Conservation (phyloP, 2,888 invertebrate genomes). For the Oeneis ivallda region DNA sequence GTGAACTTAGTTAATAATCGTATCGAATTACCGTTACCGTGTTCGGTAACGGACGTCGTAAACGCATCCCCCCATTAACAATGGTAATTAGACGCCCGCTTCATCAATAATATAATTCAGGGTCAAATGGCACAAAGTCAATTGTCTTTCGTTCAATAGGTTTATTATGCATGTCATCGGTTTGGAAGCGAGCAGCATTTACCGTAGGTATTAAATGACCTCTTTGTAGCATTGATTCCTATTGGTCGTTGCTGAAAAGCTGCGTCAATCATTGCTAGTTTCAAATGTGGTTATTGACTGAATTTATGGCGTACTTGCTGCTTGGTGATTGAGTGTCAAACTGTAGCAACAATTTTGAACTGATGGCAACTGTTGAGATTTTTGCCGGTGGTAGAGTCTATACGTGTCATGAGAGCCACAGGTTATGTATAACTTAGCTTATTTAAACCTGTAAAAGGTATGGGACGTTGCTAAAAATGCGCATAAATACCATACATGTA, state of each 20-base stretch:
- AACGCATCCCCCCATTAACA: slow-evolving; percentile 53
- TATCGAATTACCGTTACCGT: slow-evolving; percentile 24
- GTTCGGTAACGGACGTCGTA: slow-evolving; percentile 51
- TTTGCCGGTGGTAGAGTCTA: no score
- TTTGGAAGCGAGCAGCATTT: not conserved
- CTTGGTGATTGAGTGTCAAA: no score
- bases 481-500: no score
- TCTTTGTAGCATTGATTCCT: not conserved
- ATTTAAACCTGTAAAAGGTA: no score
- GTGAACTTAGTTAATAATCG: slow-evolving; percentile 23
- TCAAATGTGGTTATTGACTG: no score
- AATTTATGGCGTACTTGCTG: no score
- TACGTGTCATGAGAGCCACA: no score
- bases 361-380: no score
- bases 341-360: no score
- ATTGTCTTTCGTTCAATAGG: slow-evolving; percentile 54
- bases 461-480: no score
- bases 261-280: no score
- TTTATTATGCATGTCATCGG: slow-evolving; percentile 22
- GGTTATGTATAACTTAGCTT: no score
- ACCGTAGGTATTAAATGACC: not conserved
- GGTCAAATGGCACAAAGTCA: slow-evolving; percentile 61
- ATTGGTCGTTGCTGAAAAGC: not conserved
- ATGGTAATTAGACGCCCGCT: slow-evolving; percentile 61
- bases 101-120: slow-evolving; percentile 53